Evolutionary conservation across 2,888 invertebrate genomes (phyloP).

Genomic region (Girardia tigrina): DNA sequence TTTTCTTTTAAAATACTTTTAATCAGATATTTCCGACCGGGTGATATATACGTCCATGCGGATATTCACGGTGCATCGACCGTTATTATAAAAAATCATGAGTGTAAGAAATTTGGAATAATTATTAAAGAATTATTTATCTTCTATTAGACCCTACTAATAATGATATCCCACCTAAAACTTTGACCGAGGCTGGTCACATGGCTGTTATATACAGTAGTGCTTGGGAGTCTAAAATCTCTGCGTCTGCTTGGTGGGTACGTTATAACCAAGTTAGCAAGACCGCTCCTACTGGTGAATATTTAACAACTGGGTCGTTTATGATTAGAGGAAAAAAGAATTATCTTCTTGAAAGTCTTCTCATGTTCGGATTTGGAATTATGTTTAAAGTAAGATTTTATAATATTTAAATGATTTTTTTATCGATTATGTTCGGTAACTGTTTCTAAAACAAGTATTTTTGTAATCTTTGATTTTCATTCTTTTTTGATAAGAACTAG

Average conservation of each 20-base stretch:
- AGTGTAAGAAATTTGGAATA: not conserved
- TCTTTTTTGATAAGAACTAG: no score
- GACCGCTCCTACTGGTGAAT: slow-evolving; percentile 92
- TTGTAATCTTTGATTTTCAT: no score
- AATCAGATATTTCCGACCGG: slow-evolving; percentile 42
- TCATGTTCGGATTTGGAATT: slow-evolving; percentile 81
- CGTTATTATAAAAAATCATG: slow-evolving; percentile 73
- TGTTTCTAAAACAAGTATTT: no score
- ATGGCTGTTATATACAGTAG: slow-evolving; percentile 84
- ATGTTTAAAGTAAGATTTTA: slow-evolving; percentile 59
- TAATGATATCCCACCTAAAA: slow-evolving; percentile 71
- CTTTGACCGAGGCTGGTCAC: slow-evolving; percentile 81
- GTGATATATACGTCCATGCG: slow-evolving; percentile 89
- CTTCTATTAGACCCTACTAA: slow-evolving; percentile 47
- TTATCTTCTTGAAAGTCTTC: slow-evolving; percentile 75
- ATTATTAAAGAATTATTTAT: not conserved
- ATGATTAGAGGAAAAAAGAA: slow-evolving; percentile 91
- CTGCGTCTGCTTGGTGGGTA: slow-evolving; percentile 94
- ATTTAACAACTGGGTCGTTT: slow-evolving; percentile 83
- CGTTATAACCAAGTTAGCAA: slow-evolving; percentile 74
- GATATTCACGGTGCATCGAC: slow-evolving; percentile 60
- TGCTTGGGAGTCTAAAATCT: slow-evolving; percentile 93
- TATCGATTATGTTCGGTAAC: no score
- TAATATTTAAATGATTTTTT: no score
- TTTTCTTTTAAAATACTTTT: not conserved